Percentiles rank a stretch among this genome's conserved stretches.
phyloP scores from a whole-genome alignment of 2,797 vertebrate species.

The Odontamblyopus rebecca region DNA sequence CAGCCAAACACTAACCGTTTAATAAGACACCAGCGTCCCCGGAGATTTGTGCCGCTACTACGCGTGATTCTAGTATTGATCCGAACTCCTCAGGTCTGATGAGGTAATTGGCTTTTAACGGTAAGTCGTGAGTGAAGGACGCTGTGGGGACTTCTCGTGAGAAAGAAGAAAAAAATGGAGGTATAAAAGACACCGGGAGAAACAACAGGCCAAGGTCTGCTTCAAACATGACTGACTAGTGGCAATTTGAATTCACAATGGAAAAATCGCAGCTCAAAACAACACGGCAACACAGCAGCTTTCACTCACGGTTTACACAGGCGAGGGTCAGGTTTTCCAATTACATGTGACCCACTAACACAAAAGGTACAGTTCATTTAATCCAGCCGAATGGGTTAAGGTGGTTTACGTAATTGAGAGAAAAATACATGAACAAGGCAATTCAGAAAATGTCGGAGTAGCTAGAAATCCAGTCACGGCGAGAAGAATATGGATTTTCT shows the following conservation, averaged over 20 bases:
- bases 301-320: constrained; percentile 7
- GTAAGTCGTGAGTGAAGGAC: constrained; percentile 66
- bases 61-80: constrained; percentile 38
- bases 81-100: constrained; percentile 47
- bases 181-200: constrained; percentile 8
- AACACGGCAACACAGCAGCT: background rate
- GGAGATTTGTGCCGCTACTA: constrained; percentile 14
- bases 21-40: constrained; percentile 42
- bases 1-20: constrained; percentile 36
- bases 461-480: too few species aligned
- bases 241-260: constrained; percentile 21
- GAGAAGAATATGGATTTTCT: too few species aligned
- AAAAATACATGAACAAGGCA: background rate
- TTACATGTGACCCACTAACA: background rate
- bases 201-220: constrained; percentile 48
- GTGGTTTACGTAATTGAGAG: constrained; percentile 8
- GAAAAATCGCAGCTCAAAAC: background rate
- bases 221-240: constrained; percentile 31
- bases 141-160: constrained; percentile 54
- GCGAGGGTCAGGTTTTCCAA: background rate
- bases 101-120: constrained; percentile 69
- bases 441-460: background rate
- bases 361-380: background rate
- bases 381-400: background rate
- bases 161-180: constrained; percentile 3